Conservation (phyloP, 2,797 vertebrate genomes). For the Gallirallus australis region DNA sequence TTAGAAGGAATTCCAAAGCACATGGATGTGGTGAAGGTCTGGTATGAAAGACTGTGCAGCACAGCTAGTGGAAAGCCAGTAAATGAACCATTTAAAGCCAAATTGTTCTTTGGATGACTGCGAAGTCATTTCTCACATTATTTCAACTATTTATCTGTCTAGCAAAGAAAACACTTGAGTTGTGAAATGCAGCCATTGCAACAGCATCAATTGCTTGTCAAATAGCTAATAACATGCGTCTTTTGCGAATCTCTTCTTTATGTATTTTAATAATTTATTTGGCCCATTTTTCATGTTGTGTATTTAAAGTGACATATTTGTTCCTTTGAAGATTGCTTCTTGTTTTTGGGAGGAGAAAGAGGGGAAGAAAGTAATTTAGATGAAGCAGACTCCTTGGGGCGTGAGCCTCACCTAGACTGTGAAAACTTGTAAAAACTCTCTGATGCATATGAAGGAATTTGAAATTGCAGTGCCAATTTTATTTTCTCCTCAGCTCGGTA, state of each 20-base stretch:
- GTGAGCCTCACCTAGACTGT: conserved; percentile 26
- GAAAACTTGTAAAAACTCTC: conserved; percentile 44
- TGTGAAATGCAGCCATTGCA: conserved; percentile 38
- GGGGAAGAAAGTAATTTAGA: conserved; percentile 51
- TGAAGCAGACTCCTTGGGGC: conserved; percentile 40
- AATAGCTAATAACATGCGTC: conserved; percentile 9
- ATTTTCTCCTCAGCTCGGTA: neutral
- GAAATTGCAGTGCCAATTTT: neutral
- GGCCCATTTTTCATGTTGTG: conserved; percentile 71
- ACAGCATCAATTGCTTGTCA: conserved; percentile 39
- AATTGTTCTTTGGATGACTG: conserved; percentile 38
- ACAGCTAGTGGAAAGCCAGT: conserved; percentile 19
- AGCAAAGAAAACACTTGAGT: neutral
- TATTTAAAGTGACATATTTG: conserved; percentile 73
- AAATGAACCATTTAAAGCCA: conserved; percentile 23
- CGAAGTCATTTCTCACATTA: conserved; percentile 37
- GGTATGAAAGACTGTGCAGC: neutral
- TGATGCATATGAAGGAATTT: conserved; percentile 5
- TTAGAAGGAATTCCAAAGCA: conserved; percentile 52
- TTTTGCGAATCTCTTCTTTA: conserved; percentile 49
- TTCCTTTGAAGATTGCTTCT: conserved; percentile 75
- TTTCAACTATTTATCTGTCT: conserved; percentile 45
- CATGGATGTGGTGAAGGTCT: conserved; percentile 33
- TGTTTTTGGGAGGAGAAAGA: conserved; percentile 64
- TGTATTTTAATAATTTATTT: conserved; percentile 78